Evolutionary conservation across 2,888 invertebrate species (phyloP).

Genomic region (Scaptomyza flava): DNA sequence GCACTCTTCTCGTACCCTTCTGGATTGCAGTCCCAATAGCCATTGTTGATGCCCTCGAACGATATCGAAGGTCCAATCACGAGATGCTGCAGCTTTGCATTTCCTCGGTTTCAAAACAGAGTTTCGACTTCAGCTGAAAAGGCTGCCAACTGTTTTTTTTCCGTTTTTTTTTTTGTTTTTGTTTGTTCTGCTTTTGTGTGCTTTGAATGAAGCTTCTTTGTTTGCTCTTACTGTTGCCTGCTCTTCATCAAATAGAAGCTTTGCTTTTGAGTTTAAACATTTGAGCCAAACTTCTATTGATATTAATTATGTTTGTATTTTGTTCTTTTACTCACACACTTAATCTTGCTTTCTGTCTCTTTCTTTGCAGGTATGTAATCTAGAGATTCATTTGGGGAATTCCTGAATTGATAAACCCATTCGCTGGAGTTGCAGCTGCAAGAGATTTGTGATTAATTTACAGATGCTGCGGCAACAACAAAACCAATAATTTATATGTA

Average conservation of each 20-base stretch:
- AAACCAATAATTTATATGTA: constrained; percentile 36
- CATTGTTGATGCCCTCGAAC: constrained; percentile 67
- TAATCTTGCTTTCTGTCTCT: constrained; percentile 9
- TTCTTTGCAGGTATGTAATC: constrained; percentile 57
- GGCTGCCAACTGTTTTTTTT: constrained; percentile 45
- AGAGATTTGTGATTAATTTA: constrained; percentile 62
- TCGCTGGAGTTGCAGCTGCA: constrained; percentile 31
- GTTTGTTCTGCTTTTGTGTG: constrained; percentile 2
- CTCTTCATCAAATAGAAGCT: neutral
- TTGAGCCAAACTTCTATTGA: constrained; percentile 25
- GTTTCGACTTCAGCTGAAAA: constrained; percentile 38
- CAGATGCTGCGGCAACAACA: constrained; percentile 35
- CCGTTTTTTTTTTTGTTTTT: neutral
- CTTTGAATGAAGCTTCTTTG: constrained; percentile 52
- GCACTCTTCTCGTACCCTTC: neutral
- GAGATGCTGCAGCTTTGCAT: constrained; percentile 45
- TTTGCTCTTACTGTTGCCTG: constrained; percentile 17
- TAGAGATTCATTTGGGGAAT: constrained; percentile 14
- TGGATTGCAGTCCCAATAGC: constrained; percentile 19
- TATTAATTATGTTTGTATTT: constrained; percentile 45
- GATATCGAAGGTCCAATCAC: constrained; percentile 66
- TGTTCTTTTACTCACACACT: constrained; percentile 16
- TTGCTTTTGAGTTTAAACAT: constrained; percentile 10
- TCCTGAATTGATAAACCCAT: constrained; percentile 31
- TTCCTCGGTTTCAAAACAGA: neutral